Percentiles rank a stretch among this genome's conserved stretches.
Evolutionary conservation across 2,888 invertebrate species (phyloP).

Genomic region (Eulithis prunata): DNA sequence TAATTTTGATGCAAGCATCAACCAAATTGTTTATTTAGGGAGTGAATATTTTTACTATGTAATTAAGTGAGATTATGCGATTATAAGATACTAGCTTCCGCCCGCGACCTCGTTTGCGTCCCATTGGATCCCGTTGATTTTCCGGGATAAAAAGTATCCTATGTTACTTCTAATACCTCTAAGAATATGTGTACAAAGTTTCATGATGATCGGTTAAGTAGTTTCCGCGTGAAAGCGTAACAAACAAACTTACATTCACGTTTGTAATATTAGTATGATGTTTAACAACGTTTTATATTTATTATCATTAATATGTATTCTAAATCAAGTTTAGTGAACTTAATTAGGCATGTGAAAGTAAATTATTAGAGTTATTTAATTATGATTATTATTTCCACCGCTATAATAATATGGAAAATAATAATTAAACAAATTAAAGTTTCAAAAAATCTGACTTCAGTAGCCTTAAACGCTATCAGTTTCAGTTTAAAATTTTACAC

Average conservation of each 20-base stretch:
- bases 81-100: slow-evolving; percentile 14
- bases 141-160: too few species aligned
- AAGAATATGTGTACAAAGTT: too few species aligned
- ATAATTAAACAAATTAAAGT: neutral
- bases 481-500: too few species aligned
- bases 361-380: slow-evolving; percentile 1
- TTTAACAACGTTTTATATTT: neutral
- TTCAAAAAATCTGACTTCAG: neutral
- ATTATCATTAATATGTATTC: neutral
- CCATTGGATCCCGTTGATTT: too few species aligned
- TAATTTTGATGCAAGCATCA: slow-evolving; percentile 6
- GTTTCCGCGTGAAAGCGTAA: too few species aligned
- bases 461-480: too few species aligned
- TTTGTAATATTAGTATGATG: too few species aligned
- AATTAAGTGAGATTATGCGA: slow-evolving; percentile 16
- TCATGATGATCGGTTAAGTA: too few species aligned
- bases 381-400: neutral
- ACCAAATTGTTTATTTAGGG: slow-evolving; percentile 3
- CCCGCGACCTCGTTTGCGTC: too few species aligned
- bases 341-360: slow-evolving; percentile 1
- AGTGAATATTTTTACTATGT: slow-evolving; percentile 5
- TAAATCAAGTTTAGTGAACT: neutral
- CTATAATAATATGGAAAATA: neutral
- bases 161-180: too few species aligned
- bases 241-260: too few species aligned